Base-by-base conservation (phyloP, 2,888 invertebrate genomes). In the Eupithecia vulgata region DNA sequence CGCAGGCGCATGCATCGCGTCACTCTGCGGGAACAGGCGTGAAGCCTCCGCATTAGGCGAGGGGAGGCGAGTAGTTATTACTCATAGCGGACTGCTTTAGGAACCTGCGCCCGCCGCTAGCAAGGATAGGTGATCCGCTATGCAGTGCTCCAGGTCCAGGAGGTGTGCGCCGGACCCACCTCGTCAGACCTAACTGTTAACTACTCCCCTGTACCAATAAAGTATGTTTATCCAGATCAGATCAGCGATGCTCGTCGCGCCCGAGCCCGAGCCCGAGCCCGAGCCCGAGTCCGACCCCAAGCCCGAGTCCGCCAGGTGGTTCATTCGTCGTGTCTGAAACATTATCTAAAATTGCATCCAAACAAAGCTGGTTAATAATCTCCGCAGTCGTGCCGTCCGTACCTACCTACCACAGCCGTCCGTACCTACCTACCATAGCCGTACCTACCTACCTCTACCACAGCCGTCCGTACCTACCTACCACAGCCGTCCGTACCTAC, bases 291-390 rank as follows among this genome's bases (percentile, higher is more conserved):
- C 45, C 12, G 35, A 37, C 30, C 7, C 30, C 1, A 30, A 30
- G 30, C 4, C 15, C 48, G 25, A 48, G n/a, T 64, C 45, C 5
- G 65, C 74, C 72, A 72, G 72, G 64, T 75, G 70, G 62, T 70
- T 71, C 35, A 69, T 69, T 67, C 72, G 25, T 57, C 72, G 75
- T 72, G 75, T 75, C 59, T 52, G 35, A 67, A 48, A 73, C 73
- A 76, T 76, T 76, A 76, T 74, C 76, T 76, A 13, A 74, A 76
- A 76, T 76, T 74, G 76, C 76, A 76, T 72, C 74, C 76, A 72
- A 73, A 73, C 70, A 68, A 61, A 68, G 64, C 66, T 70, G 70
- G 71, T 71, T 76, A 71, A 69, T 76, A 76, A 71, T 61, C 70
- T 65, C 65, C 68, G 52, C 74, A 40, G 45, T 72, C 75, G 75